Evolutionary conservation across 1,140 invertebrate genomes (phyloP), one percentile per base, ranked within the genome.

Genomic region (Luehdorfia chinensis): DNA sequence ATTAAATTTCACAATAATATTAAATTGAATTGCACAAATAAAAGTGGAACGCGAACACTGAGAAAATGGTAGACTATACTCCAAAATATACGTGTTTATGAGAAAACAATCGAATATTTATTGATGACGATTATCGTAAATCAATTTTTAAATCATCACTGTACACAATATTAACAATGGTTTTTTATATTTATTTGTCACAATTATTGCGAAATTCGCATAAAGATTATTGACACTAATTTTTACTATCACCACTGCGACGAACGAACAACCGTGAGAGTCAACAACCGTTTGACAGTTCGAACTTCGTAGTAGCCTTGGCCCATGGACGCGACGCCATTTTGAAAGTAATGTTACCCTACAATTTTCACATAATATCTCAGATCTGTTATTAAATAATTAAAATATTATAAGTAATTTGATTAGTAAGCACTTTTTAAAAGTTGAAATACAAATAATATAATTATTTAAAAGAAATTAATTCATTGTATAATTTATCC

Each of bases 281-380:
- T 80, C 76, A 80, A 80, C 76, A 80, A 77, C 76, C 76, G 74
- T 64, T 80, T 80, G 76, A 80, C 76, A 71, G 55, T 27, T 74
- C 23, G 12, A 21, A 23, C 9, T n/a, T 41, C 27, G 27, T 43
- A 43, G 27, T 43, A 43, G 39, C 39, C 39, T 55, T 53, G 48
- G 43, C 37, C 50, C 44, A 54, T 55, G 59, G 58, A 68, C 58
- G 65, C 54, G 47, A 55, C 69, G 69, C 69, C 69, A 69, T 69
- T 53, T 56, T 61, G 14, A 12, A 28, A 4, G 2, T 25, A 12
- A 12, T 50, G 43, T 68, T 66, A 46, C 62, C 55, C 50, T 31
- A 13, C 2, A 4, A 4, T 8, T 39, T 21, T 8, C n/a, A n/a
- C n/a, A n/a, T n/a, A n/a, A n/a, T n/a, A 30, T 8, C 28, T 14